Conservation (phyloP, 2,888 invertebrate genomes). For the Clepsis dumicolana region DNA sequence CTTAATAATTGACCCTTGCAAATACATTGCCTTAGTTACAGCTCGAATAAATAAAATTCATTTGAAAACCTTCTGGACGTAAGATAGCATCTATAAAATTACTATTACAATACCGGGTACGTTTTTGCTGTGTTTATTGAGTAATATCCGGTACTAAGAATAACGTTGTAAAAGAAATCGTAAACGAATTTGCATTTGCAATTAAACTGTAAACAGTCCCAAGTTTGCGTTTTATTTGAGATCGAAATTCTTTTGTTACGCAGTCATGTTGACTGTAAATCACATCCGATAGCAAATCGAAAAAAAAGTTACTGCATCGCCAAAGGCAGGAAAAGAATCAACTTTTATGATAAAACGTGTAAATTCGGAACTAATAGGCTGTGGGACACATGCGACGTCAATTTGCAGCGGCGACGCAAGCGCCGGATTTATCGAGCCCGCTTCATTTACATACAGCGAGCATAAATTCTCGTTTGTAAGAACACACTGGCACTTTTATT, state of each 20-base stretch:
- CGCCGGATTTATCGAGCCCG: slow-evolving; percentile 59
- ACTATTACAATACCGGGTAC: neutral
- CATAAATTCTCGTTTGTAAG: slow-evolving; percentile 86
- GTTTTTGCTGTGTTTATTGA: neutral
- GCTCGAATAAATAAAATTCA: neutral
- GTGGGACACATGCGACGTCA: slow-evolving; percentile 42
- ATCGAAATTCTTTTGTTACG: neutral
- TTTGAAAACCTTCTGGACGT: neutral
- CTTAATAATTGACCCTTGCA: slow-evolving; percentile 1
- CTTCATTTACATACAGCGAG: slow-evolving; percentile 80
- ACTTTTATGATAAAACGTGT: slow-evolving; percentile 24
- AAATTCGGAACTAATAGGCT: slow-evolving; percentile 41
- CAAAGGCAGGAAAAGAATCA: neutral
- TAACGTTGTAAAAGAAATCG: neutral
- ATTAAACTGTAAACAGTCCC: neutral
- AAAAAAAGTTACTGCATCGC: neutral
- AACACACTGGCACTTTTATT: slow-evolving; percentile 84
- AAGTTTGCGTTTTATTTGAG: neutral
- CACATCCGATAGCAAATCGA: neutral
- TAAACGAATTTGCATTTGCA: neutral
- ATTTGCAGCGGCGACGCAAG: slow-evolving; percentile 54
- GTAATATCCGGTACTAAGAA: neutral
- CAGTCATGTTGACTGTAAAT: neutral
- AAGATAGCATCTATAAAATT: neutral
- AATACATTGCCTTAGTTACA: neutral